These are phyloP conservation scores for Peribatodes rhomboidaria DNA, from an alignment of 2,888 invertebrate genomes.

Conservation along the genomic window DNA sequence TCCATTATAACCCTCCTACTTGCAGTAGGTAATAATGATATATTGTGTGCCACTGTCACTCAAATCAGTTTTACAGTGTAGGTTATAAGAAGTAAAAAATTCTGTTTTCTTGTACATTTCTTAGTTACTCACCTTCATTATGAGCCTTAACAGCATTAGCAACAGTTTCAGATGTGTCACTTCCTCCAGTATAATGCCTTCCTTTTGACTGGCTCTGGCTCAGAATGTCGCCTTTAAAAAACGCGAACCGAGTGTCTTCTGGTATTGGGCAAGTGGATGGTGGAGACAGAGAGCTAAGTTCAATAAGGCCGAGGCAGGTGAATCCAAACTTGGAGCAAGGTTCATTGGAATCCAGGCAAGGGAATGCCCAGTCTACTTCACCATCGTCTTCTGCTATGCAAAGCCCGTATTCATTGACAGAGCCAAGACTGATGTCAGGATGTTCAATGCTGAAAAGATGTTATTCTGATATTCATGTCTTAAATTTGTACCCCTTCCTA, in stretches of 20 bases:
- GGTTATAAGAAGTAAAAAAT: too few relatives aligned
- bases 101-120: too few relatives aligned
- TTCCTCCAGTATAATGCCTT: constrained; percentile 78
- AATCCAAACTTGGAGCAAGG: constrained; percentile 97
- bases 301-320: constrained; percentile 94
- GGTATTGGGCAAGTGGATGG: constrained; percentile 8
- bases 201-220: constrained; percentile 70
- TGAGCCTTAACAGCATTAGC: constrained; percentile 77
- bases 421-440: constrained; percentile 88
- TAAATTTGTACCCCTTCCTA: too few relatives aligned
- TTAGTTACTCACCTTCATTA: constrained; percentile 70
- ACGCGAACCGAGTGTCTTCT: constrained; percentile 26
- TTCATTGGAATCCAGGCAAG: constrained; percentile 95
- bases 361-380: constrained; percentile 97
- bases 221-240: constrained; percentile 68
- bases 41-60: too few relatives aligned
- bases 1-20: too few relatives aligned
- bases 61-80: too few relatives aligned
- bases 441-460: constrained; percentile 84
- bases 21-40: too few relatives aligned
- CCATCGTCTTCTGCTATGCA: constrained; percentile 99
- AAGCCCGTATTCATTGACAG: constrained; percentile 92
- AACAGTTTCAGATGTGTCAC: constrained; percentile 80
- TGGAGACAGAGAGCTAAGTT: constrained; percentile 55
- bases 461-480: too few relatives aligned